These are phyloP conservation scores for Carollia perspicillata DNA, from an alignment of 2,113 vertebrate genomes.

Conservation along the genomic window DNA sequence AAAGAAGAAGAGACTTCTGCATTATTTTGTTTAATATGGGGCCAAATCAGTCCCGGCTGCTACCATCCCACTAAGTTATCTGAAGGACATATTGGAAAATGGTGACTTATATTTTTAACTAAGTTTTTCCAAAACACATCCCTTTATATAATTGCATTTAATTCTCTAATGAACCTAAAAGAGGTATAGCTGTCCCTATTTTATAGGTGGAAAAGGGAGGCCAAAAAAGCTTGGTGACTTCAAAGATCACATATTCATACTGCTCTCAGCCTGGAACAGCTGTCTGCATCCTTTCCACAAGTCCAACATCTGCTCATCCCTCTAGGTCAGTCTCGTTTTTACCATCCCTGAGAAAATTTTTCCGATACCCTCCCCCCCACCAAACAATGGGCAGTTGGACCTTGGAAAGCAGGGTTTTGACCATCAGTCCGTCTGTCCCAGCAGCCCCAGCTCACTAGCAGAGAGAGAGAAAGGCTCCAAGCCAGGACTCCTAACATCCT, in stretches of 20 bases:
- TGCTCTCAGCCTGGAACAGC: background rate
- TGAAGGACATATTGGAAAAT: background rate
- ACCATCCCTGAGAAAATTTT: background rate
- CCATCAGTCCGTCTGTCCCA: too few species aligned
- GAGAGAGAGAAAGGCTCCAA: background rate
- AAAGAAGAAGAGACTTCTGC: background rate
- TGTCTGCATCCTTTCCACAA: background rate
- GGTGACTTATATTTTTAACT: background rate
- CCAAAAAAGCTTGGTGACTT: background rate
- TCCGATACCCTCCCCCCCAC: background rate
- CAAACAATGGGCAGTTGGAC: background rate
- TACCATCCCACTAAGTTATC: background rate
- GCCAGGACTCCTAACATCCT: background rate
- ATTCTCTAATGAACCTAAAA: background rate
- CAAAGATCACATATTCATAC: background rate
- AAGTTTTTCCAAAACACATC: background rate
- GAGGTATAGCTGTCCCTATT: background rate
- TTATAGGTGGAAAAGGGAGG: background rate
- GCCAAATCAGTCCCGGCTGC: background rate
- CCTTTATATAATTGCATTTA: background rate
- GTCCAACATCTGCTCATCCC: background rate
- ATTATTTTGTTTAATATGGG: background rate
- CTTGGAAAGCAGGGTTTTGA: background rate
- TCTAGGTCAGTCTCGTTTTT: background rate
- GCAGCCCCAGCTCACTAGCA: background rate